Conservation (phyloP, 1,140 invertebrate genomes). For the Cyclargus thomasi region DNA sequence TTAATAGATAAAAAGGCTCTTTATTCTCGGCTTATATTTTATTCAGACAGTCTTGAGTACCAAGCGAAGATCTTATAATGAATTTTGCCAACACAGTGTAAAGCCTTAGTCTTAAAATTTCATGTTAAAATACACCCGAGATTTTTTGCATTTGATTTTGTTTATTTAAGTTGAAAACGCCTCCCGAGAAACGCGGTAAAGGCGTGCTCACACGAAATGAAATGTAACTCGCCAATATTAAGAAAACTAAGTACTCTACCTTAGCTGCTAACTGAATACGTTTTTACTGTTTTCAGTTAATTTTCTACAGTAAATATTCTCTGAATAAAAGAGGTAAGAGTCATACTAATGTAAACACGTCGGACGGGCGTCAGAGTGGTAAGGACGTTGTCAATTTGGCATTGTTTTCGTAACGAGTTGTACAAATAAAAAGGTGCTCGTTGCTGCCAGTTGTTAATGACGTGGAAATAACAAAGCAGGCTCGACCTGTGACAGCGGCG, state of each 20-base stretch:
- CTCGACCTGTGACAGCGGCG: conserved; percentile 3
- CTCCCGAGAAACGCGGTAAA: neutral
- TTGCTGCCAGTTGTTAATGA: conserved; percentile 5
- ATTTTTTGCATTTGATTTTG: neutral
- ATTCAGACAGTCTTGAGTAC: conserved; percentile 53
- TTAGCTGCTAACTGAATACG: neutral
- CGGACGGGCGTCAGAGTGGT: neutral
- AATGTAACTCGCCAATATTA: neutral
- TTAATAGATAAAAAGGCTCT: conserved; percentile 69
- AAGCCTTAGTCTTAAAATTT: neutral
- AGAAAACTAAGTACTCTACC: no score
- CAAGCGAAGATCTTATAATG: conserved; percentile 47
- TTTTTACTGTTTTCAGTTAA: conserved; percentile 18
- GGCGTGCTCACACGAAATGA: neutral
- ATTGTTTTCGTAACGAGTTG: conserved; percentile 16
- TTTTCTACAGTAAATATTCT: conserved; percentile 3
- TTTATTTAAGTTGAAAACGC: neutral
- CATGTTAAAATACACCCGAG: neutral
- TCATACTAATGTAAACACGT: neutral
- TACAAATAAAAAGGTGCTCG: conserved; percentile 13
- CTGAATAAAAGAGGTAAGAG: neutral
- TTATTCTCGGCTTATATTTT: conserved; percentile 61
- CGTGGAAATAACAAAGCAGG: conserved; percentile 15
- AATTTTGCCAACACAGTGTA: conserved; percentile 35
- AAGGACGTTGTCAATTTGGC: conserved; percentile 12